Percentiles rank a stretch among this genome's conserved stretches.
Conservation (phyloP, 2,113 vertebrate species). For the Microcebus murinus region DNA sequence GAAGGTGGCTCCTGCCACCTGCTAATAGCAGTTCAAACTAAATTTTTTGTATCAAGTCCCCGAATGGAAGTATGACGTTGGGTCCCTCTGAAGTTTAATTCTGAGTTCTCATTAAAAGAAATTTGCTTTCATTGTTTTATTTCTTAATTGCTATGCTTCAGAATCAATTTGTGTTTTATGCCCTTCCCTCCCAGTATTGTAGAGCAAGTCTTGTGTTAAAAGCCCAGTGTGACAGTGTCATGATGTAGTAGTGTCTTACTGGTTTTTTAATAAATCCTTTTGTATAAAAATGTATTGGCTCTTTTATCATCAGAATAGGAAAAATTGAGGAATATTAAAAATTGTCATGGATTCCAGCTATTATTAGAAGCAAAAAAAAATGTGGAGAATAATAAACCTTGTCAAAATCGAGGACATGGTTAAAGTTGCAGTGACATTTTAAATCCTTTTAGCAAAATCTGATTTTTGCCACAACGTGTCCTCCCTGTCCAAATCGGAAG, state of each 20-base stretch:
- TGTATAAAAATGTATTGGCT: conserved; percentile 85
- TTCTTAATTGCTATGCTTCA: conserved; percentile 90
- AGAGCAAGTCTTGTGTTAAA: conserved; percentile 89
- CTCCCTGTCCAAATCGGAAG: conserved; percentile 53
- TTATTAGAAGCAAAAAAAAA: conserved; percentile 15
- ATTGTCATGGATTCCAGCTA: conserved; percentile 52
- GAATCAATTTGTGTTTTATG: conserved; percentile 86
- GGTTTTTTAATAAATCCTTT: conserved; percentile 92
- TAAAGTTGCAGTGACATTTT: conserved; percentile 60
- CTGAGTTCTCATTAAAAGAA: conserved; percentile 87
- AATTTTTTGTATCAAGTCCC: conserved; percentile 89
- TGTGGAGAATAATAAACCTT: conserved; percentile 39
- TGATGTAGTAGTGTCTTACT: conserved; percentile 90
- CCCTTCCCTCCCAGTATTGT: conserved; percentile 85
- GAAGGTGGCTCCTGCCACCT: conserved; percentile 88
- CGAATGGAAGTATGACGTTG: conserved; percentile 88
- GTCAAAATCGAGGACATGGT: conserved; percentile 19
- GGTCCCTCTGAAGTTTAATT: conserved; percentile 88
- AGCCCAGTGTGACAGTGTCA: conserved; percentile 90
- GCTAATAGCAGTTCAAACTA: conserved; percentile 90
- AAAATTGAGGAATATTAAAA: neutral
- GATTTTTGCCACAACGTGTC: conserved; percentile 21
- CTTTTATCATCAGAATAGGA: conserved; percentile 76
- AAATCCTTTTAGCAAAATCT: conserved; percentile 56
- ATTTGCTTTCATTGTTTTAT: conserved; percentile 88